phyloP scores from a whole-genome alignment of 2,888 invertebrate genomes.

The Choreutis nemorana region DNA sequence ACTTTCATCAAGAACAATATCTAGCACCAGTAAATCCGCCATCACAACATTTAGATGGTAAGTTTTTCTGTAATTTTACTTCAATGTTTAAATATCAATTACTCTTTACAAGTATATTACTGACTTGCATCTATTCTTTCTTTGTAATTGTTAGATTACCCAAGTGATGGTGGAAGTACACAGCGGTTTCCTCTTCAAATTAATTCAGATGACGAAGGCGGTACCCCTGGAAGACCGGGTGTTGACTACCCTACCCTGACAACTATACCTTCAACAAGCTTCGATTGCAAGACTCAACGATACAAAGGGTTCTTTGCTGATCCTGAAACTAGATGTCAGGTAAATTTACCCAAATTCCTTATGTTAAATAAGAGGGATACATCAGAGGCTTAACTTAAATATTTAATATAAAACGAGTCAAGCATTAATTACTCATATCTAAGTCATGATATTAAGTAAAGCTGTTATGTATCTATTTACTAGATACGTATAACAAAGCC shows the following conservation, averaged over 20 bases:
- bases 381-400: too few species aligned
- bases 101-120: background rate
- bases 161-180: constrained; percentile 27
- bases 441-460: background rate
- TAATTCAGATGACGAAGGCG: constrained; percentile 63
- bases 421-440: background rate
- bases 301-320: constrained; percentile 93
- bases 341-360: too few species aligned
- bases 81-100: background rate
- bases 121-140: background rate
- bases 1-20: constrained; percentile 39
- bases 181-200: constrained; percentile 46
- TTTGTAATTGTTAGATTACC: constrained; percentile 27
- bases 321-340: constrained; percentile 87
- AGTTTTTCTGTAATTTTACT: background rate
- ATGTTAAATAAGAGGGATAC: constrained; percentile 3
- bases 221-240: constrained; percentile 73
- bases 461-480: constrained; percentile 1
- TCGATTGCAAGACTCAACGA: constrained; percentile 83
- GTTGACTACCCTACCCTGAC: constrained; percentile 83
- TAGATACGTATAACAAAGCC: background rate
- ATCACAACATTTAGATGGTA: constrained; percentile 54
- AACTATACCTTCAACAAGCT: constrained; percentile 77
- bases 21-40: constrained; percentile 41
- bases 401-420: too few species aligned